phyloP scores from a whole-genome alignment of 2,797 vertebrate genomes.

The Distichodus sexfasciatus region DNA sequence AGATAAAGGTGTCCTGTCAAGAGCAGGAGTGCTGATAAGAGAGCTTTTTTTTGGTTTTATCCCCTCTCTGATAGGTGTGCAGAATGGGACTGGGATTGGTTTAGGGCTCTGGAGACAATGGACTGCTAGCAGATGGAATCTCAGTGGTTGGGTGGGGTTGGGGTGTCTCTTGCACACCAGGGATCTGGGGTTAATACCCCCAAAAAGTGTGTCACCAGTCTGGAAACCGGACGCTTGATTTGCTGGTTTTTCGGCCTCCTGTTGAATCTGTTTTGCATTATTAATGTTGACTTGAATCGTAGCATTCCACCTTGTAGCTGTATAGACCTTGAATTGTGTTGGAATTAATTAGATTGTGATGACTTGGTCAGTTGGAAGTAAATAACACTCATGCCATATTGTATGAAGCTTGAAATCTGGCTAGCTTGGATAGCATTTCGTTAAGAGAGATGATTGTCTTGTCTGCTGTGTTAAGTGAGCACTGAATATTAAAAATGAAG shows the following conservation, averaged over 20 bases:
- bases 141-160: conserved; percentile 46
- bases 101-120: not conserved
- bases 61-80: conserved; percentile 7
- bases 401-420: too few species aligned
- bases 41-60: conserved; percentile 2
- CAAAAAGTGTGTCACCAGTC: conserved; percentile 63
- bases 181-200: conserved; percentile 48
- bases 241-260: not conserved
- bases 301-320: not conserved
- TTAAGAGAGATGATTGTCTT: not conserved
- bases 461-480: not conserved
- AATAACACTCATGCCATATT: too few species aligned
- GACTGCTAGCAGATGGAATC: conserved; percentile 57
- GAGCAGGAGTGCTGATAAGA: not conserved
- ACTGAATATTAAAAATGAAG: not conserved
- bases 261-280: not conserved
- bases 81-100: not conserved
- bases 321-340: not conserved
- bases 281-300: not conserved
- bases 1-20: conserved; percentile 9
- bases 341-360: not conserved
- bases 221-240: conserved; percentile 50
- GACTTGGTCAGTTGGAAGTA: not conserved
- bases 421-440: not conserved
- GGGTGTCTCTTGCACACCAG: conserved; percentile 27